Evolutionary conservation across 2,888 invertebrate genomes (phyloP), one percentile per base, ranked within the genome.

Genomic region (Euplexia lucipara): DNA sequence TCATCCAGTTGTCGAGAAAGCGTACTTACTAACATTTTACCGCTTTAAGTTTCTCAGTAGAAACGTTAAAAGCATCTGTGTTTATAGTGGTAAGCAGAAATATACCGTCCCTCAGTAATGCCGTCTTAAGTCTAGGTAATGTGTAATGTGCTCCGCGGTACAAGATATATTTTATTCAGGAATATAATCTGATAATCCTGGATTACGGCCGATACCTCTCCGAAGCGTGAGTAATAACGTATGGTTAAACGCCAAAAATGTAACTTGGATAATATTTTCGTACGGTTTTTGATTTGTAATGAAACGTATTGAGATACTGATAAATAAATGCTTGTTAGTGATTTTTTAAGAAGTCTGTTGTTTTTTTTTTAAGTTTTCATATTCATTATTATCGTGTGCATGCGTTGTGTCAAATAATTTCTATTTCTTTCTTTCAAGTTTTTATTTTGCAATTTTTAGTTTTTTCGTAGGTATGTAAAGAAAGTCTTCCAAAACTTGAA

Each of bases 91-190:
- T 8, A 48, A 30, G 16, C n/a, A 20, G 37, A 44, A 49, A 68
- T 49, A 49, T 59, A 16, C 18, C 3, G 42, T 44, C 37, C 12
- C 1, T 0, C 22, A 26, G 37, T 57, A 16, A 68, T 34, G n/a
- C 20, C 45, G 14, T n/a, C 18, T 1, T 54, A 67, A 65, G 39
- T 57, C 58, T 58, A 68, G 42, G 20, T 8, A 14, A 22, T 6
- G 20, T 30, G 18, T 64, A 52, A 49, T 16, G 12, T 47, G 9
- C 10, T 16, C 9, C 8, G 4, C 2, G 45, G 47, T 20, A 47
- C 10, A 20, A 20, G 30, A n/a, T 16, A 65, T 66, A 68, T 68
- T 68, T 66, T 68, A 68, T 66, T 26, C 58, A 47, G 22, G 39
- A 30, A 48, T 34, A 18, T 34, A 47, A 48, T 66, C 39, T 18